Base-by-base conservation (phyloP, 2,797 vertebrate species). In the Myripristis murdjan region DNA sequence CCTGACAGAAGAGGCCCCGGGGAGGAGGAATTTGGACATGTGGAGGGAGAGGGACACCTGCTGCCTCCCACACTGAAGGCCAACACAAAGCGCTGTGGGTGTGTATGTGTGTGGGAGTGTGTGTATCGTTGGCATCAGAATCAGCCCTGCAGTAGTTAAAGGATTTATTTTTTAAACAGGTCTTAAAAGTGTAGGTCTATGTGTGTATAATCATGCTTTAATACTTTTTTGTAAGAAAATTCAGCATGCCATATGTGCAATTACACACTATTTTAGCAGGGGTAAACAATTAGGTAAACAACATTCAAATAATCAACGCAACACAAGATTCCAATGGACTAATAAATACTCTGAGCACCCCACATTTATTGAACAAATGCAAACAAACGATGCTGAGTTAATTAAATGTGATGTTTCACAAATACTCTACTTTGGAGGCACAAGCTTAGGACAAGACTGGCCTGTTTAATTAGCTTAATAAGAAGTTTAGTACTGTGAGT, bases 1-100 rank as follows among this genome's bases (percentile, higher is more conserved):
- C 76, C 87, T 91, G 89, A 90, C 87, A 91, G 78, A 82, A 61
- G 65, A 43, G 33, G 75, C 76, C 71, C 63, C 41, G 28, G 75
- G 79, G 86, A 84, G 53, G 59, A 82, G 71, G 75, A 75, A 73
- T 69, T 44, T 69, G 74, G 61, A 75, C 63, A 47, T 3, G 69
- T 73, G 52, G 55, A 75, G 77, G 57, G 63, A 73, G 64, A 43
- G 71, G 72, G 80, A 75, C 60, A 63, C 55, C 62, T 24, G 43
- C 71, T 72, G 72, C 66, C 79, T 81, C 62, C 65, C 55, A 57
- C 46, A 20, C 52, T 33, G 20, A 83, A 66, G 75, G 79, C 70
- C 54, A 64, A 76, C 43, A 75, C 62, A 59, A 74, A 74, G 37
- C 58, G 46, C 33, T 22, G 51, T 51, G 60, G 51, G 54, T 43